Evolutionary conservation across 2,797 vertebrate species (phyloP).

Genomic region (Fratercula arctica): DNA sequence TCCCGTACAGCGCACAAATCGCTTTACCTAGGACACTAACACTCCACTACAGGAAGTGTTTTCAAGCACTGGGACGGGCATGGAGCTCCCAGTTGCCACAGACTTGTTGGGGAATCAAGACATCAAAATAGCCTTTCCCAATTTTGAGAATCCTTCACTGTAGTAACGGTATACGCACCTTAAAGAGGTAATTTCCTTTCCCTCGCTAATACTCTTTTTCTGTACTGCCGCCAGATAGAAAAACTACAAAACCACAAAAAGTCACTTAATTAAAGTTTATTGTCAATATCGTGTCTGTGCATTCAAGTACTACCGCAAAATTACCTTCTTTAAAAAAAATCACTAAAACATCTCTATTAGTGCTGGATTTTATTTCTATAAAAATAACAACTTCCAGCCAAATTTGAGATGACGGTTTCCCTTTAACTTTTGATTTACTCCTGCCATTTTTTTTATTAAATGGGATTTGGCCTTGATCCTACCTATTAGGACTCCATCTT

Average conservation of each 20-base stretch:
- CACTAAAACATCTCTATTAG: not conserved
- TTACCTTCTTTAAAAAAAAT: not conserved
- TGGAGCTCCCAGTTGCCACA: not conserved
- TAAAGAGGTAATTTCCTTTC: not conserved
- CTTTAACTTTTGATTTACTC: conserved; percentile 23
- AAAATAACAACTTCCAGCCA: not conserved
- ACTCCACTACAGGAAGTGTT: not conserved
- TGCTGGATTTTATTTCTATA: not conserved
- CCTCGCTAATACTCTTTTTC: accelerated
- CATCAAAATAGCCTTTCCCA: not conserved
- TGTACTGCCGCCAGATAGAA: not conserved
- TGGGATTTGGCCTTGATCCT: conserved; percentile 2
- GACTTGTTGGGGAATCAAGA: not conserved
- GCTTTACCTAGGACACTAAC: not conserved
- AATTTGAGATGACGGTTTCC: not conserved
- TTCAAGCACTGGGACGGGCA: not conserved
- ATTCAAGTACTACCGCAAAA: not conserved
- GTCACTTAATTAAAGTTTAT: conserved; percentile 9
- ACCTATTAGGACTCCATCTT: not conserved
- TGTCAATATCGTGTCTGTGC: not conserved
- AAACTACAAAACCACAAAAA: not conserved
- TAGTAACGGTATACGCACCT: accelerated
- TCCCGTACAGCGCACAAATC: accelerated
- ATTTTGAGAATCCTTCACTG: not conserved
- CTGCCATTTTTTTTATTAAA: not conserved